These are phyloP conservation scores for human DNA, from an alignment of 2,113 vertebrate species.

Conservation along the genomic window DNA sequence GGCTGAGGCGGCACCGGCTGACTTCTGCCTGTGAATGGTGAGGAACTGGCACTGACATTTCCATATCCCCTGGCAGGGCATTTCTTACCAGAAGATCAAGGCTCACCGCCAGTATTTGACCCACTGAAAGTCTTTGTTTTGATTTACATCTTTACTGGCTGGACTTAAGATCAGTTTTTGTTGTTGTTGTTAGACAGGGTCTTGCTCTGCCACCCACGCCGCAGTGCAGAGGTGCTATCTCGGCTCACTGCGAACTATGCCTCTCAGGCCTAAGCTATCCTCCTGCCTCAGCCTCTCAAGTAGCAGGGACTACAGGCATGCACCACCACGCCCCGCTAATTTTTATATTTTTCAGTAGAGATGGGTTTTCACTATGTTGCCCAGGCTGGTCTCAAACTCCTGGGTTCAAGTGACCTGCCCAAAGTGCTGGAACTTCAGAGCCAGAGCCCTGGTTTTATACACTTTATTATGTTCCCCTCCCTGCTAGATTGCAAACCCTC, in stretches of 20 bases:
- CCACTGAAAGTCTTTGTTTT: background rate
- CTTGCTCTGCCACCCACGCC: too few relatives aligned
- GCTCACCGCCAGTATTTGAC: background rate
- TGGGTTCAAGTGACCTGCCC: background rate
- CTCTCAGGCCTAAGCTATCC: too few relatives aligned
- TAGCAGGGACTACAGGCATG: too few relatives aligned
- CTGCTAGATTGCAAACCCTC: background rate
- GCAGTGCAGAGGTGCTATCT: too few relatives aligned
- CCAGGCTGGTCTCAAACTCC: background rate
- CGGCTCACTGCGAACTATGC: too few relatives aligned
- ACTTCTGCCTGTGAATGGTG: rapidly evolving
- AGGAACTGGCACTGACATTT: background rate
- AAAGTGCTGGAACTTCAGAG: background rate
- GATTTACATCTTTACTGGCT: background rate
- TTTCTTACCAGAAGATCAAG: background rate
- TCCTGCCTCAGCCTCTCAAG: too few relatives aligned
- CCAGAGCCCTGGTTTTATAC: background rate
- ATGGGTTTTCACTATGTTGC: background rate
- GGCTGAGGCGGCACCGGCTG: rapidly evolving
- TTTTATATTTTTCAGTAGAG: background rate
- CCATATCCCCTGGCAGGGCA: too few relatives aligned
- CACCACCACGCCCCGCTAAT: too few relatives aligned
- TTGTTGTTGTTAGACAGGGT: too few relatives aligned
- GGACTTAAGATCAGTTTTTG: background rate
- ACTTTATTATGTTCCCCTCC: background rate